Percentiles rank a stretch among this genome's conserved stretches.
phyloP scores from a whole-genome alignment of 2,888 invertebrate species.

The Tigriopus californicus region DNA sequence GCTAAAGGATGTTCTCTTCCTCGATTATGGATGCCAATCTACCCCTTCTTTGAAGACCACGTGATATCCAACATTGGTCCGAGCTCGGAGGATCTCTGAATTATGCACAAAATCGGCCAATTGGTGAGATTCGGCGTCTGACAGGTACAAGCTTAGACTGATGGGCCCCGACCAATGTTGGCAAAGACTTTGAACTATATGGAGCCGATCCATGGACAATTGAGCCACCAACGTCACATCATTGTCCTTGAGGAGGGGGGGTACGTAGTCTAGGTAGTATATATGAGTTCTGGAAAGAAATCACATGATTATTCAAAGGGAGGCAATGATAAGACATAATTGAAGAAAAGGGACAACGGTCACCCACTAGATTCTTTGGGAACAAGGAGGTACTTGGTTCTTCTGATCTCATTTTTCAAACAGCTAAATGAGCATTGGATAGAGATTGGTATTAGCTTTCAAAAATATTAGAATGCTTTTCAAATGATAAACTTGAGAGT shows the following conservation, averaged over 20 bases:
- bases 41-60: constrained; percentile 75
- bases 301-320: too few species aligned
- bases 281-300: constrained; percentile 56
- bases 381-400: too few species aligned
- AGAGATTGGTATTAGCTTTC: too few species aligned
- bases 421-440: too few species aligned
- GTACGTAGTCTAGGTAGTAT: constrained; percentile 55
- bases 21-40: too few species aligned
- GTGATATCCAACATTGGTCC: constrained; percentile 72
- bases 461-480: too few species aligned
- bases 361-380: too few species aligned
- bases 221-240: constrained; percentile 74
- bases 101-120: constrained; percentile 52
- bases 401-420: too few species aligned
- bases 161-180: constrained; percentile 75
- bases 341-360: too few species aligned
- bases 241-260: constrained; percentile 32
- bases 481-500: too few species aligned
- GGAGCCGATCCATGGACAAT: constrained; percentile 64
- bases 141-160: constrained; percentile 66
- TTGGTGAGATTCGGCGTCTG: constrained; percentile 69
- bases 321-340: too few species aligned
- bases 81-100: constrained; percentile 47
- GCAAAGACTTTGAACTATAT: constrained; percentile 59
- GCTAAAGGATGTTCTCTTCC: too few species aligned